Conservation (phyloP, 1,140 invertebrate species). For the Bombus fervidus region DNA sequence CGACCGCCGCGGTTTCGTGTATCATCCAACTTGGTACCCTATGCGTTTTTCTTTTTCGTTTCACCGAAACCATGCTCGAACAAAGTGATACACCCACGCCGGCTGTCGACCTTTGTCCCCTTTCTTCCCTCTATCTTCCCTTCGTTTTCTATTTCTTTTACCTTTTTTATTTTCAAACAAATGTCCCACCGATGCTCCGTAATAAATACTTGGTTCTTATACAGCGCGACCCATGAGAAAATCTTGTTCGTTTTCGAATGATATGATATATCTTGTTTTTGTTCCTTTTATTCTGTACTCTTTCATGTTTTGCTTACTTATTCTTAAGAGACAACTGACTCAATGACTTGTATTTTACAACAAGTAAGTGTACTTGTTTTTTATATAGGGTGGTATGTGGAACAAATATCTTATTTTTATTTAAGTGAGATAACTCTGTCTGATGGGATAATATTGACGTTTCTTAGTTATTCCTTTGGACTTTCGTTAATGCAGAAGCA, state of each 20-base stretch:
- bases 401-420: too few relatives aligned
- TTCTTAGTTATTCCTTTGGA: too few relatives aligned
- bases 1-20: slow-evolving; percentile 26
- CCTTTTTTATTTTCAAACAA: not conserved
- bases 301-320: too few relatives aligned
- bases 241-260: too few relatives aligned
- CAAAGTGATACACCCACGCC: slow-evolving; percentile 48
- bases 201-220: slow-evolving; percentile 17
- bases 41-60: not conserved
- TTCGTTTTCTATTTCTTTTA: not conserved
- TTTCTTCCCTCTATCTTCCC: not conserved
- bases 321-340: too few relatives aligned
- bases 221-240: not conserved
- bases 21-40: slow-evolving; percentile 1
- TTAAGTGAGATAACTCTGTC: too few relatives aligned
- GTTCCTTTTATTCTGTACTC: too few relatives aligned
- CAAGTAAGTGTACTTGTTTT: too few relatives aligned
- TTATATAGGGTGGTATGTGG: too few relatives aligned
- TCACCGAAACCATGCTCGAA: slow-evolving; percentile 33
- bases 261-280: not conserved
- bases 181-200: slow-evolving; percentile 3
- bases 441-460: too few relatives aligned
- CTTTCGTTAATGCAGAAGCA: too few relatives aligned
- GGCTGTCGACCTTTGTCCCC: slow-evolving; percentile 18
- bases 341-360: too few relatives aligned